phyloP scores from a whole-genome alignment of 1,140 invertebrate species.

The Drosophila sp. region DNA sequence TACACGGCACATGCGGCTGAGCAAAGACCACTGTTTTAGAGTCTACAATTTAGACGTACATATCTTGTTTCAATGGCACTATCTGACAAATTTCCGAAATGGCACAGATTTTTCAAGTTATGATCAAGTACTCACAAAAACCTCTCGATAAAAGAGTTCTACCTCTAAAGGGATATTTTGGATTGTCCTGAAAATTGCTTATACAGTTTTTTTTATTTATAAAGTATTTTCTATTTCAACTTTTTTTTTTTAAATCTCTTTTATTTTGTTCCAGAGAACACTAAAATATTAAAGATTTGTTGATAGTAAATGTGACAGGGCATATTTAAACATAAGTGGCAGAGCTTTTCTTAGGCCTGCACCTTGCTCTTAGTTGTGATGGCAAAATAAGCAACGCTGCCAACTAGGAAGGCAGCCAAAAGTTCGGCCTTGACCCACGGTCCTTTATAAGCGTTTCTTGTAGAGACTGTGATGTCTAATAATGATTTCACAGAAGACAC shows the following conservation, averaged over 20 bases:
- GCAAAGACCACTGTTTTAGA: too few relatives aligned
- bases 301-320: slow-evolving; percentile 35
- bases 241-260: slow-evolving; percentile 23
- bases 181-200: too few relatives aligned
- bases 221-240: slow-evolving; percentile 12
- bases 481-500: slow-evolving; percentile 88
- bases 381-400: slow-evolving; percentile 93
- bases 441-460: slow-evolving; percentile 94
- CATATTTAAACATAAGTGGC: slow-evolving; percentile 16
- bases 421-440: slow-evolving; percentile 97
- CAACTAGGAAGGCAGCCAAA: slow-evolving; percentile 90
- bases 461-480: slow-evolving; percentile 89
- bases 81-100: too few relatives aligned
- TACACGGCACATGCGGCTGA: too few relatives aligned
- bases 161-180: too few relatives aligned
- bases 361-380: slow-evolving; percentile 93
- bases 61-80: too few relatives aligned
- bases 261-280: not conserved
- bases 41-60: too few relatives aligned
- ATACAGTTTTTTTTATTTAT: too few relatives aligned
- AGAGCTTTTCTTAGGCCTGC: slow-evolving; percentile 54
- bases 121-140: too few relatives aligned
- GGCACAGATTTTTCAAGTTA: too few relatives aligned
- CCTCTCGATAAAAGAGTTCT: too few relatives aligned
- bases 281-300: slow-evolving; percentile 20